phyloP scores from a whole-genome alignment of 2,113 vertebrate genomes.

The Pyrgilauda ruficollis region DNA sequence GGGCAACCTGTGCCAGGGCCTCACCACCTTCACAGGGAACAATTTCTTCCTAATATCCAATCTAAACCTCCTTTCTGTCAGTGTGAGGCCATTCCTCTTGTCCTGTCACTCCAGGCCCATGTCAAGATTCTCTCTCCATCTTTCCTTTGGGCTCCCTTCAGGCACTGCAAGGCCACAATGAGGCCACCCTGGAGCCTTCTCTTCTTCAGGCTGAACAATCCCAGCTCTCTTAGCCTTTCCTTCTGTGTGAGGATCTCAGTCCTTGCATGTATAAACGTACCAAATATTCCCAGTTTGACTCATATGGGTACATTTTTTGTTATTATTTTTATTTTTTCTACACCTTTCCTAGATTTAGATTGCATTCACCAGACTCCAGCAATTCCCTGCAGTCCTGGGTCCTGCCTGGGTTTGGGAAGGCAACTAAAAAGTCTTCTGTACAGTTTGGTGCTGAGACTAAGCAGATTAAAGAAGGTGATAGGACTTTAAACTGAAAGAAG shows the following conservation, averaged over 20 bases:
- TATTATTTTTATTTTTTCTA: not conserved
- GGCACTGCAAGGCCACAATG: accelerated
- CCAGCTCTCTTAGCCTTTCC: not conserved
- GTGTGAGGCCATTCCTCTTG: not conserved
- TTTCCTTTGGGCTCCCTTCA: not conserved
- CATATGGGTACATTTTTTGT: not conserved
- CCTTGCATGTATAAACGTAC: not conserved
- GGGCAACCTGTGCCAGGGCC: not conserved
- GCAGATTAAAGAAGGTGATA: not conserved
- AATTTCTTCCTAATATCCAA: not conserved
- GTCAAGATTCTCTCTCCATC: not conserved
- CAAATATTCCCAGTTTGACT: not conserved
- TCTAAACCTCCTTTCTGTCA: accelerated
- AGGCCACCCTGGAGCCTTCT: not conserved
- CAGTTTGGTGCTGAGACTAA: not conserved
- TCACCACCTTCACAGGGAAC: accelerated
- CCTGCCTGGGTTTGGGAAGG: not conserved
- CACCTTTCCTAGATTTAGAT: not conserved
- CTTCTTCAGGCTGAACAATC: not conserved
- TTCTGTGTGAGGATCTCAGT: not conserved
- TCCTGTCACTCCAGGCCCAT: not conserved
- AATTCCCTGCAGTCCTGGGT: not conserved
- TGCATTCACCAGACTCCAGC: not conserved
- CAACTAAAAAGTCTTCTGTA: not conserved
- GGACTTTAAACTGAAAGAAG: not conserved